Percentiles rank a stretch among this genome's conserved stretches.
phyloP scores from a whole-genome alignment of 2,888 invertebrate species.

The Lepeophtheirus nordmannii region DNA sequence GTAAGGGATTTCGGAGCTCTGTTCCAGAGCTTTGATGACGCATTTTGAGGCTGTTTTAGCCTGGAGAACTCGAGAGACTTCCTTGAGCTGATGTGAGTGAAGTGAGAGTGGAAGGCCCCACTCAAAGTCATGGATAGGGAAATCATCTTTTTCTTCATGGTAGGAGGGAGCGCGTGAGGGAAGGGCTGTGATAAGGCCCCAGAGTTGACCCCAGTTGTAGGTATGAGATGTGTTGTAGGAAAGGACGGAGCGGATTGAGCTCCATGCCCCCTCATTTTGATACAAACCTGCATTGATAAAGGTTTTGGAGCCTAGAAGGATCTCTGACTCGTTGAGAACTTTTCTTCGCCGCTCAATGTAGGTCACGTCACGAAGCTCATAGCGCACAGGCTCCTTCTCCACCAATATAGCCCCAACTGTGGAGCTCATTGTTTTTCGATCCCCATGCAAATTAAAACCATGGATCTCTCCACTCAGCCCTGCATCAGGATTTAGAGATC shows the following conservation, averaged over 20 bases:
- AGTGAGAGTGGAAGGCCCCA: conserved; percentile 45
- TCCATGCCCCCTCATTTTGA: conserved; percentile 10
- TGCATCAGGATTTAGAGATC: conserved; percentile 46
- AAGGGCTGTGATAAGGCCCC: conserved; percentile 53
- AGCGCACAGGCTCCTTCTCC: conserved; percentile 60
- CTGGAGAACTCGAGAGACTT: conserved; percentile 48
- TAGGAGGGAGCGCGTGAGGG: conserved; percentile 43
- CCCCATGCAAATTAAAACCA: conserved; percentile 41
- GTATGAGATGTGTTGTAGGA: conserved; percentile 52
- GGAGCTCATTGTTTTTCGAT: conserved; percentile 35
- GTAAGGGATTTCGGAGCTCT: conserved; percentile 57
- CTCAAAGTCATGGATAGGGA: conserved; percentile 42
- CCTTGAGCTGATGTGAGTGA: conserved; percentile 24
- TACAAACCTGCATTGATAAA: conserved; percentile 35
- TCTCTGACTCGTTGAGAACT: conserved; percentile 36
- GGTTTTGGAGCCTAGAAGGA: conserved; percentile 13
- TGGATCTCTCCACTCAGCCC: conserved; percentile 45
- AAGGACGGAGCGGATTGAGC: conserved; percentile 42
- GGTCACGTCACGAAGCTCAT: conserved; percentile 53
- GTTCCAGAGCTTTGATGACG: conserved; percentile 54
- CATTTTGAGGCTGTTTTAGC: conserved; percentile 69
- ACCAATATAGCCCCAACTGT: conserved; percentile 57
- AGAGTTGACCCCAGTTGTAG: conserved; percentile 62
- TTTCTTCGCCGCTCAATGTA: conserved; percentile 43
- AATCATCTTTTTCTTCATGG: conserved; percentile 42